A percentile compares a stretch with the other conserved stretches of the same genome.
These are phyloP conservation scores for Macropodus opercularis DNA, from an alignment of 2,797 vertebrate species.

Conservation along the genomic window DNA sequence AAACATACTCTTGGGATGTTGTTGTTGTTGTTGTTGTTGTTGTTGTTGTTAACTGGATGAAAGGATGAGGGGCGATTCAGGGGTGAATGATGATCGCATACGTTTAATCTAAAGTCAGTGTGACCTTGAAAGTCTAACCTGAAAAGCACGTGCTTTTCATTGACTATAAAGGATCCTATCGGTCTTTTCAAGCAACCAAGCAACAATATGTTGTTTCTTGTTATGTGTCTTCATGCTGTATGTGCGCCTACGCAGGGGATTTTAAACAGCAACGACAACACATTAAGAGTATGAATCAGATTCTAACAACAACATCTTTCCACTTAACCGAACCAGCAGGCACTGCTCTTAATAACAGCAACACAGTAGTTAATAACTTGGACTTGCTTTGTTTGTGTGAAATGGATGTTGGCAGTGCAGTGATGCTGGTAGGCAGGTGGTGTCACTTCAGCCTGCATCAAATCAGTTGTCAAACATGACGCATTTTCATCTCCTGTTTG, in stretches of 20 bases:
- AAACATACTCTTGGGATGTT: not conserved
- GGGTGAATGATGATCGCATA: not conserved
- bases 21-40: not conserved
- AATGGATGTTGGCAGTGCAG: not conserved
- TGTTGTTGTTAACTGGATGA: not conserved
- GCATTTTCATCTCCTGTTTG: not conserved
- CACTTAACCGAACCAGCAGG: not conserved
- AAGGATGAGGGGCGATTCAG: not conserved
- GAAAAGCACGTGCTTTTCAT: not conserved
- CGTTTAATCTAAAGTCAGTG: constrained; percentile 4
- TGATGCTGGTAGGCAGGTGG: constrained; percentile 6
- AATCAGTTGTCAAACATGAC: constrained; percentile 2
- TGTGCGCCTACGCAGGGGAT: not conserved
- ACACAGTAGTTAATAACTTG: constrained; percentile 10
- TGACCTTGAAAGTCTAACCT: constrained; percentile 2
- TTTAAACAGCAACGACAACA: not conserved
- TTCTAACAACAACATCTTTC: not conserved
- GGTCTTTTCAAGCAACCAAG: not conserved
- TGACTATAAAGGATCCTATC: not conserved
- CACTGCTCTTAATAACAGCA: not conserved
- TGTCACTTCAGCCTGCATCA: constrained; percentile 17
- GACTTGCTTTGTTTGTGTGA: not conserved
- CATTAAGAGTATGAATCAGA: not conserved
- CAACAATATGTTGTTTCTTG: not conserved
- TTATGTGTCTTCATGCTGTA: not conserved